Evolutionary conservation across 2,888 invertebrate genomes (phyloP), one percentile per base, ranked within the genome.

Genomic region (Didymodactylos carnosus): DNA sequence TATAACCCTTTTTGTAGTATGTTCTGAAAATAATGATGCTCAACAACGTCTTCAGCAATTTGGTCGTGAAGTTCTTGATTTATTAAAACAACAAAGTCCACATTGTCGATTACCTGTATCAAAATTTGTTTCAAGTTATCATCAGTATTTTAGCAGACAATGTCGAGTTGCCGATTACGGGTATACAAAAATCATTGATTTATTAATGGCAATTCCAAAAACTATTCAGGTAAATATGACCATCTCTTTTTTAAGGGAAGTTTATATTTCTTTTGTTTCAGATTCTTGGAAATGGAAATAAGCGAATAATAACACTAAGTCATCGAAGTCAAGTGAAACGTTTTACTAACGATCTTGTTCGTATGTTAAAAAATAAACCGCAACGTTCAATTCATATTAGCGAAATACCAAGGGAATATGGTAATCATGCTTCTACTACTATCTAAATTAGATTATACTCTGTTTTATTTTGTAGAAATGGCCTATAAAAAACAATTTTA

Each of bases 51-150:
- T n/a, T n/a, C 87, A 88, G 72, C 86, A 91, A 78, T 88, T 93
- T 78, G 90, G 91, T 75, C 87, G 91, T 3, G 92, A 93, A 83
- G 86, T 93, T 29, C 88, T 91, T 0, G 93, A 93, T 81, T 83
- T 93, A 75, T 85, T 93, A 75, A 90, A 90, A 79, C 90, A 89
- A 71, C 88, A 89, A 29, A 89, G 91, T 0, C 35, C 19, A 35
- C 88, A 89, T 77, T 90, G 91, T 80, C 46, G 41, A 43, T 62
- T 75, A 40, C 75, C 71, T 23, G 39, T 75, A 27, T 72, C 72
- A 14, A 72, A 75, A 69, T 75, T 75, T 40, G 69, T 71, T 43
- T 72, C 69, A 39, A 69, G 69, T 23, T 75, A 75, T 69, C 75
- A 75, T 71, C 72, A 75, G 70, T 69, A 72, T 25, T 75, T 69